These are phyloP conservation scores for Otis tarda DNA, from an alignment of 2,113 vertebrate species.

Conservation along the genomic window DNA sequence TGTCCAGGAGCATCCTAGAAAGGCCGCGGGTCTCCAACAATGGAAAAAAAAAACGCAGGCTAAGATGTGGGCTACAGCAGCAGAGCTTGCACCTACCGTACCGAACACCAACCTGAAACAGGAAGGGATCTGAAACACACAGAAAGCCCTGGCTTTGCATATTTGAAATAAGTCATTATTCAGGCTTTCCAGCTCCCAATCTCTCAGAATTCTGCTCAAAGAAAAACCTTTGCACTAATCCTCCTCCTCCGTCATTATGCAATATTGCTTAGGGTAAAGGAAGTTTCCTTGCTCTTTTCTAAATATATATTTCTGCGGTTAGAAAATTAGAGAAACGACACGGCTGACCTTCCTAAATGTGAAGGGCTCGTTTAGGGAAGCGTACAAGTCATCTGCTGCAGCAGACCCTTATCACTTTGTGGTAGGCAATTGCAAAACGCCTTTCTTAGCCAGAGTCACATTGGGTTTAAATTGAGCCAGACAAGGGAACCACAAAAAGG, in stretches of 20 bases:
- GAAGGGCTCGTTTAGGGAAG: slow-evolving; percentile 21
- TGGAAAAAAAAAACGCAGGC: neutral
- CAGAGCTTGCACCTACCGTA: neutral
- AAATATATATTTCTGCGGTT: slow-evolving; percentile 38
- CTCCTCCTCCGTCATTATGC: slow-evolving; percentile 14
- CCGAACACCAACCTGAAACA: neutral
- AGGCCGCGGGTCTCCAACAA: neutral
- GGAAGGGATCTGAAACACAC: neutral
- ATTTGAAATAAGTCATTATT: slow-evolving; percentile 28
- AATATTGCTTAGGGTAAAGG: slow-evolving; percentile 20
- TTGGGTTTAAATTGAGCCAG: slow-evolving; percentile 25
- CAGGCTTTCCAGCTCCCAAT: slow-evolving; percentile 8
- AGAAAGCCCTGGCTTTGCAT: neutral
- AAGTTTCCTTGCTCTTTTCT: neutral
- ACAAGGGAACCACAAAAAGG: slow-evolving; percentile 34
- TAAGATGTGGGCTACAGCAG: neutral
- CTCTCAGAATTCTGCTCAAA: slow-evolving; percentile 26
- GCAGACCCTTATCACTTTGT: neutral
- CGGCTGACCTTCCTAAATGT: neutral
- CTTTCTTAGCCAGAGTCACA: neutral
- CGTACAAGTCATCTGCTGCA: slow-evolving; percentile 17
- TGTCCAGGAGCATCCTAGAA: neutral
- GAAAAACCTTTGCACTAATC: slow-evolving; percentile 34
- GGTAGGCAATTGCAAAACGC: slow-evolving; percentile 9
- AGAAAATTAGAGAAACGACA: slow-evolving; percentile 37